phyloP scores from a whole-genome alignment of 1,140 invertebrate genomes.

The Drosophila hydei region DNA sequence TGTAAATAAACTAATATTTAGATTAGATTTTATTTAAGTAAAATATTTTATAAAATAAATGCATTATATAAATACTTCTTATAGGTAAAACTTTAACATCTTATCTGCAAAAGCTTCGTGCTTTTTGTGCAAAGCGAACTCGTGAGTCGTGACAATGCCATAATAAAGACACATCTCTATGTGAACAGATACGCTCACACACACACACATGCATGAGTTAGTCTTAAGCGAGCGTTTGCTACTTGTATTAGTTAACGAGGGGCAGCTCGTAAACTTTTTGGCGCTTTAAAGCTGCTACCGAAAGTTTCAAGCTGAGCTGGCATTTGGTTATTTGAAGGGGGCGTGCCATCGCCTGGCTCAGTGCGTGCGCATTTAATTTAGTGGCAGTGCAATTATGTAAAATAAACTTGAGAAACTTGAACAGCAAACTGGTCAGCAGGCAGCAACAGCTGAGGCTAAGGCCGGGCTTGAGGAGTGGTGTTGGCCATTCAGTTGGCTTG shows the following conservation, averaged over 20 bases:
- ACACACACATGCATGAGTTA: conserved; percentile 12
- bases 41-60: too few species aligned
- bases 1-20: neutral
- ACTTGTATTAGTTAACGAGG: conserved; percentile 49
- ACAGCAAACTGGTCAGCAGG: conserved; percentile 23
- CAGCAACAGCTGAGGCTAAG: conserved; percentile 11
- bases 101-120: neutral
- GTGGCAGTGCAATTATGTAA: conserved; percentile 74
- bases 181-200: neutral
- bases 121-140: neutral
- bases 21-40: too few species aligned
- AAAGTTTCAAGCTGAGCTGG: conserved; percentile 33
- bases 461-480: conserved; percentile 8
- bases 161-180: neutral
- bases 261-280: conserved; percentile 47
- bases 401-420: conserved; percentile 68
- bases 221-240: conserved; percentile 21
- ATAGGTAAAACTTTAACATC: too few species aligned
- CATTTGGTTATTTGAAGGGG: neutral
- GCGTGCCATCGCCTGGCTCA: conserved; percentile 15
- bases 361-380: conserved; percentile 72
- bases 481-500: conserved; percentile 4
- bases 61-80: too few species aligned
- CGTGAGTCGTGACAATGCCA: conserved; percentile 7
- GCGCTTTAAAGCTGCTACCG: conserved; percentile 53